A percentile compares a stretch with the other conserved stretches of the same genome.
Conservation (phyloP, 2,797 vertebrate genomes). For the Chelon auratus region DNA sequence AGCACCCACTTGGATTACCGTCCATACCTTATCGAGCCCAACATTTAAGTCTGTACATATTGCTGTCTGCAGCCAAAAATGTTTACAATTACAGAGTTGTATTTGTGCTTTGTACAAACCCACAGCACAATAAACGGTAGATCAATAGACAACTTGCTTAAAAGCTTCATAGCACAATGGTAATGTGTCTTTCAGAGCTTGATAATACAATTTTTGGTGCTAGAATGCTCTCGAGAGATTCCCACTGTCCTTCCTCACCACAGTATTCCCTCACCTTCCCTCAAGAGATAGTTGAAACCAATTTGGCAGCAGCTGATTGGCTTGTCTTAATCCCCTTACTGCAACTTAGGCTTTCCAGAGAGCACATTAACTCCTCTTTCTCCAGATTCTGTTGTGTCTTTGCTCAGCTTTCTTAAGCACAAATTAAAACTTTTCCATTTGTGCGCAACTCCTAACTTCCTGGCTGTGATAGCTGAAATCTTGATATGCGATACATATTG, state of each 20-base stretch:
- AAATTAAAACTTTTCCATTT: constrained; percentile 29
- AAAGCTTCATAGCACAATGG: constrained; percentile 52
- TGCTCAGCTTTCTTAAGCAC: constrained; percentile 26
- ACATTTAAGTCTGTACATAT: constrained; percentile 73
- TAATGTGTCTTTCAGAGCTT: constrained; percentile 50
- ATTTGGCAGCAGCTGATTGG: constrained; percentile 57
- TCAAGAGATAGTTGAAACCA: constrained; percentile 53
- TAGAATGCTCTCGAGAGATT: constrained; percentile 46
- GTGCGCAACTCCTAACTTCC: constrained; percentile 23
- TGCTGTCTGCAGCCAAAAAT: constrained; percentile 74
- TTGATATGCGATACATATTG: constrained; percentile 45
- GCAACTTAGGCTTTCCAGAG: constrained; percentile 24
- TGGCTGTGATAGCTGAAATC: constrained; percentile 47
- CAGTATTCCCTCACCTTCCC: constrained; percentile 34
- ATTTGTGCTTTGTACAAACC: constrained; percentile 83
- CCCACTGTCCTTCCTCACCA: constrained; percentile 35
- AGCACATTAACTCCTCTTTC: constrained; percentile 32
- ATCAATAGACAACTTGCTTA: constrained; percentile 42
- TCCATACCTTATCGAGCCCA: constrained; percentile 39
- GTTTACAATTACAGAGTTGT: constrained; percentile 73
- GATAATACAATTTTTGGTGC: constrained; percentile 51
- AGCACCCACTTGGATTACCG: constrained; percentile 27
- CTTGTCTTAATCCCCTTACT: constrained; percentile 58
- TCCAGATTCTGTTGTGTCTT: background rate
- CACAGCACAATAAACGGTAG: constrained; percentile 71